Evolutionary conservation across 1,140 invertebrate genomes (phyloP).

Genomic region (Aphidius ervi): DNA sequence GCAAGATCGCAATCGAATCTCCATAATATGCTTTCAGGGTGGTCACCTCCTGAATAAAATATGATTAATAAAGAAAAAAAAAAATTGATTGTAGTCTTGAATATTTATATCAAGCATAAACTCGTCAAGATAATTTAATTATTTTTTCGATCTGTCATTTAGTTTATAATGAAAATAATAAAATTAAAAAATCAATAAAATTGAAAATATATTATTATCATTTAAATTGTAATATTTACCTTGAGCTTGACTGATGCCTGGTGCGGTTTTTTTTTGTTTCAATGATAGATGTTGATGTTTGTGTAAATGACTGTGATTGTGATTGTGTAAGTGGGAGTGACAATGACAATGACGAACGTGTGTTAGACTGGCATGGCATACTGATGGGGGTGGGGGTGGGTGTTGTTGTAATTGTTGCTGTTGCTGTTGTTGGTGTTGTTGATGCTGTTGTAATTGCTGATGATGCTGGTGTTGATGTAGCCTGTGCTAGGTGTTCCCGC

Average conservation of each 20-base stretch:
- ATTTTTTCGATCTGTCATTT: too few species aligned
- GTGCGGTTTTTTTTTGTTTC: conserved; percentile 49
- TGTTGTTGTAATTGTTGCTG: conserved; percentile 27
- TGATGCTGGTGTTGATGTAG: conserved; percentile 44
- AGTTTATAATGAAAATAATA: not conserved
- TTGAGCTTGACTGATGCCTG: conserved; percentile 50
- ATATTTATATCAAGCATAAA: not conserved
- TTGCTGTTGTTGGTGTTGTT: conserved; percentile 29
- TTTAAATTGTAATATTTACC: conserved; percentile 29
- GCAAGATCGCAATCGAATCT: conserved; percentile 51
- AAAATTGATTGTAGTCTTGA: not conserved
- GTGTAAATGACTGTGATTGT: conserved; percentile 51
- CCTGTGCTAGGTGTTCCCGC: conserved; percentile 53
- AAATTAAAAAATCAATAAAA: conserved; percentile 4
- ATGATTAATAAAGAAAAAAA: conserved; percentile 10
- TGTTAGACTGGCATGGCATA: conserved; percentile 45
- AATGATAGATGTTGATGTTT: conserved; percentile 43
- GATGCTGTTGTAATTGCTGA: conserved; percentile 31
- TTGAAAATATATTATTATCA: conserved; percentile 1
- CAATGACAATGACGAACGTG: conserved; percentile 50
- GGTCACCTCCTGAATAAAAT: conserved; percentile 46
- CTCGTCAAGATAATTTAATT: too few species aligned
- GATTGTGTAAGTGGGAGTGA: conserved; percentile 45
- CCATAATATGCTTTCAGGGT: conserved; percentile 50
- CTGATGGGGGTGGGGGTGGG: conserved; percentile 32